A percentile compares a stretch with the other conserved stretches of the same genome.
Evolutionary conservation across 2,888 invertebrate genomes (phyloP).

Genomic region (Zhengitettix transpicula): DNA sequence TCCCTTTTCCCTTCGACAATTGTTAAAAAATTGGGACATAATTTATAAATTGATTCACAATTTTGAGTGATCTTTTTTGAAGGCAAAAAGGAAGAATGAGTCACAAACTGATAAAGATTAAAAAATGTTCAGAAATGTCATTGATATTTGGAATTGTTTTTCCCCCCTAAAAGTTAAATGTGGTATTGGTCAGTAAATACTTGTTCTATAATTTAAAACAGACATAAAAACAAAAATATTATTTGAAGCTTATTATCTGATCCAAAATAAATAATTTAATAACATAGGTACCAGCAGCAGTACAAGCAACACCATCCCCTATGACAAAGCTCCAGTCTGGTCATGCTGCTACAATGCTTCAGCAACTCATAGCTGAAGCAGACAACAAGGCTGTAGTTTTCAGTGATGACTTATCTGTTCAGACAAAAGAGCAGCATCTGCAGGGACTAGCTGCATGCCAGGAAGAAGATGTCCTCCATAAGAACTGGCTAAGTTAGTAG

Average conservation of each 20-base stretch:
- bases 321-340: constrained; percentile 48
- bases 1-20: no score
- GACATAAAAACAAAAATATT: background rate
- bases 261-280: background rate
- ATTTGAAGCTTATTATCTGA: background rate
- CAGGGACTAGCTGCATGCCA: constrained; percentile 77
- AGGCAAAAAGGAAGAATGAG: no score
- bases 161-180: no score
- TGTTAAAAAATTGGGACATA: no score
- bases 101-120: no score
- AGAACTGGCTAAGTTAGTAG: constrained; percentile 79
- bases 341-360: constrained; percentile 66
- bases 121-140: no score
- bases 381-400: constrained; percentile 90
- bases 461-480: constrained; percentile 78
- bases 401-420: constrained; percentile 78
- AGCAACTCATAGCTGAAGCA: constrained; percentile 82
- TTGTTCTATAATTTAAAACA: no score
- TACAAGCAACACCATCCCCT: constrained; percentile 41
- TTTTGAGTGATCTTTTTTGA: no score
- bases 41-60: no score
- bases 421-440: constrained; percentile 55
- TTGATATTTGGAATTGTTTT: no score
- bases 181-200: no score
- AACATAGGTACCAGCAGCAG: background rate